A percentile compares a stretch with the other conserved stretches of the same genome.
Conservation (phyloP, 2,113 vertebrate species). For the Dasyurus viverrinus region DNA sequence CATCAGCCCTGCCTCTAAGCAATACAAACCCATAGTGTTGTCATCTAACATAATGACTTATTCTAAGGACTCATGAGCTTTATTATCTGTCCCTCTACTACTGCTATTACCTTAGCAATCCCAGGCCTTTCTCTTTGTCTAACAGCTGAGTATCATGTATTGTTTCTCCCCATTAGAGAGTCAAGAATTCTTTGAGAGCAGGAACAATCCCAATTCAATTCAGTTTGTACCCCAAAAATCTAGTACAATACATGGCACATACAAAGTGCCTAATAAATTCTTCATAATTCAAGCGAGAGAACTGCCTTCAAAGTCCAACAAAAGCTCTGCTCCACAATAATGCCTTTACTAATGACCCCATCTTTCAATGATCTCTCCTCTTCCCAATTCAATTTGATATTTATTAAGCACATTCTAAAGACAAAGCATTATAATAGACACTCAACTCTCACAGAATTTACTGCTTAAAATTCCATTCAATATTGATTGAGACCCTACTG, state of each 20-base stretch:
- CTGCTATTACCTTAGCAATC: not conserved
- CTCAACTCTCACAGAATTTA: not conserved
- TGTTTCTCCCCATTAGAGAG: not conserved
- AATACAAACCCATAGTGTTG: not conserved
- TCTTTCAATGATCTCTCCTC: not conserved
- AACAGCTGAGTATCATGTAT: not conserved
- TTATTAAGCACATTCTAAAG: not conserved
- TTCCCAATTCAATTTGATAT: not conserved
- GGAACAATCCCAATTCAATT: not conserved
- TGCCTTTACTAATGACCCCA: not conserved
- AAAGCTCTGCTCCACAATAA: not conserved
- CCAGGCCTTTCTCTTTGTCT: not conserved
- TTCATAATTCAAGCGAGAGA: not conserved
- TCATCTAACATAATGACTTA: not conserved
- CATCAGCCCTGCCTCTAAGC: not conserved
- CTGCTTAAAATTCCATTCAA: not conserved
- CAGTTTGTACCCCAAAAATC: not conserved
- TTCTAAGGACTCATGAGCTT: not conserved
- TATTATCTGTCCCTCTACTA: not conserved
- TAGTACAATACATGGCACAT: not conserved
- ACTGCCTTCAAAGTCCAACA: not conserved
- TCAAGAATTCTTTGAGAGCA: not conserved
- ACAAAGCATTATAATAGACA: not conserved
- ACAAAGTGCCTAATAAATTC: not conserved
- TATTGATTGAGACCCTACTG: not conserved